These are phyloP conservation scores for Leucozona laternaria DNA, from an alignment of 2,888 invertebrate species.

Conservation along the genomic window DNA sequence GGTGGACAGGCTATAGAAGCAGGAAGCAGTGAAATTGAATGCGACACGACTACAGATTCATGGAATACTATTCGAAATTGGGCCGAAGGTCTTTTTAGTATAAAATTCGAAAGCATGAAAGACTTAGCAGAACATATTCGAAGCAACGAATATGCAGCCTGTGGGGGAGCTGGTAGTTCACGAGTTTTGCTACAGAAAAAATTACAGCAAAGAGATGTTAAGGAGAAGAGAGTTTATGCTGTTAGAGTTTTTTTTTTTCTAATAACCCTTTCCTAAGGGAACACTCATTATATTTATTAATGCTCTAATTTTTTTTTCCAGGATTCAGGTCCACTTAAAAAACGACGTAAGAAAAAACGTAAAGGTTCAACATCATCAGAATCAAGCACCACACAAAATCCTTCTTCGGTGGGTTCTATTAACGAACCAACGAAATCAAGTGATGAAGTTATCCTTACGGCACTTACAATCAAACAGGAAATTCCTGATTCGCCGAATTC, in stretches of 20 bases:
- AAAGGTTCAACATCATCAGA: constrained; percentile 83
- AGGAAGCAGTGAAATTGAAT: constrained; percentile 53
- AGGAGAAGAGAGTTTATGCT: constrained; percentile 85
- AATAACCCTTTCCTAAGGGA: background rate
- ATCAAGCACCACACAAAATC: constrained; percentile 80
- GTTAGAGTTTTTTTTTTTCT: constrained; percentile 79
- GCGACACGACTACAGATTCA: constrained; percentile 76
- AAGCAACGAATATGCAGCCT: constrained; percentile 77
- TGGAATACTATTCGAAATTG: constrained; percentile 82
- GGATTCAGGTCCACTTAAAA: constrained; percentile 83
- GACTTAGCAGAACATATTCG: constrained; percentile 81
- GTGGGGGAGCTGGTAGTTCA: constrained; percentile 74
- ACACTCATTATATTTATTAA: background rate
- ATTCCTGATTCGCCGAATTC: constrained; percentile 81
- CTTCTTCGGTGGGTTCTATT: constrained; percentile 53
- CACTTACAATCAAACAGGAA: constrained; percentile 81
- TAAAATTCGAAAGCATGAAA: constrained; percentile 80
- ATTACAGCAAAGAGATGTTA: constrained; percentile 87
- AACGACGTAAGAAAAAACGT: constrained; percentile 83
- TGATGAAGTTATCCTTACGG: constrained; percentile 45
- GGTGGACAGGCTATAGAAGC: constrained; percentile 79
- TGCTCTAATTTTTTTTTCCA: constrained; percentile 63
- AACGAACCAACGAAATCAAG: constrained; percentile 56
- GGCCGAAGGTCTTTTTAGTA: constrained; percentile 82
- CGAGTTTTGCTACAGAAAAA: constrained; percentile 86